Conservation (phyloP, 2,888 invertebrate species). For the Podabrus alpinus region DNA sequence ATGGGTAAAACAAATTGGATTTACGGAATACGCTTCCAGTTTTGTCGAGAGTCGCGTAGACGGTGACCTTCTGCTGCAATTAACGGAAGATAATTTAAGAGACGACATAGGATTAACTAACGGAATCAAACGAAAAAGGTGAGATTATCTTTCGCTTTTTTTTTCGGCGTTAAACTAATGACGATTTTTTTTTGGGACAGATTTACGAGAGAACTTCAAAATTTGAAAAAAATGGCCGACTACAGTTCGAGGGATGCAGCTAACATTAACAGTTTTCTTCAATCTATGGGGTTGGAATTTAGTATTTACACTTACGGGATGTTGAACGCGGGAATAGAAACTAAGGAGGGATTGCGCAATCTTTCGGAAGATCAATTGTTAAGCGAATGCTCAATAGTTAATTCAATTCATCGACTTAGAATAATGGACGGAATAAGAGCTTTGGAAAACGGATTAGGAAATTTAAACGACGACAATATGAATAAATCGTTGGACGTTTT, state of each 20-base stretch:
- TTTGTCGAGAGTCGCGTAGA: slow-evolving; percentile 94
- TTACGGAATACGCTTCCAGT: slow-evolving; percentile 78
- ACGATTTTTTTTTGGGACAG: slow-evolving; percentile 55
- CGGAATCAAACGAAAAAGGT: slow-evolving; percentile 90
- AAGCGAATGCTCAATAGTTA: slow-evolving; percentile 87
- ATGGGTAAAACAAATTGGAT: slow-evolving; percentile 98
- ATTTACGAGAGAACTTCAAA: slow-evolving; percentile 90
- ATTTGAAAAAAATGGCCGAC: slow-evolving; percentile 93
- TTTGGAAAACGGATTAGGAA: slow-evolving; percentile 68
- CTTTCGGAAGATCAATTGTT: slow-evolving; percentile 90
- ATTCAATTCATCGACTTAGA: slow-evolving; percentile 91
- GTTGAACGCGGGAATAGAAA: slow-evolving; percentile 92
- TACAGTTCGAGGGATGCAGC: slow-evolving; percentile 92
- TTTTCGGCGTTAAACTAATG: neutral
- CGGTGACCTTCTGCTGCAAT: slow-evolving; percentile 90
- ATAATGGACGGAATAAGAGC: slow-evolving; percentile 86
- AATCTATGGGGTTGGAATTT: slow-evolving; percentile 84
- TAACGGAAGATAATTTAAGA: slow-evolving; percentile 88
- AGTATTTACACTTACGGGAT: slow-evolving; percentile 96
- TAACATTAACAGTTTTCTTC: slow-evolving; percentile 86
- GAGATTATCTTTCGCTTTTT: slow-evolving; percentile 12
- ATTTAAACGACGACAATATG: slow-evolving; percentile 74
- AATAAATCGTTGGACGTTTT: slow-evolving; percentile 95
- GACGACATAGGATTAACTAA: slow-evolving; percentile 93
- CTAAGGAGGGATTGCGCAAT: slow-evolving; percentile 78